Percentiles rank a stretch among this genome's conserved stretches.
phyloP scores from a whole-genome alignment of 2,888 invertebrate genomes.

The Lamellibrachia satsuma region DNA sequence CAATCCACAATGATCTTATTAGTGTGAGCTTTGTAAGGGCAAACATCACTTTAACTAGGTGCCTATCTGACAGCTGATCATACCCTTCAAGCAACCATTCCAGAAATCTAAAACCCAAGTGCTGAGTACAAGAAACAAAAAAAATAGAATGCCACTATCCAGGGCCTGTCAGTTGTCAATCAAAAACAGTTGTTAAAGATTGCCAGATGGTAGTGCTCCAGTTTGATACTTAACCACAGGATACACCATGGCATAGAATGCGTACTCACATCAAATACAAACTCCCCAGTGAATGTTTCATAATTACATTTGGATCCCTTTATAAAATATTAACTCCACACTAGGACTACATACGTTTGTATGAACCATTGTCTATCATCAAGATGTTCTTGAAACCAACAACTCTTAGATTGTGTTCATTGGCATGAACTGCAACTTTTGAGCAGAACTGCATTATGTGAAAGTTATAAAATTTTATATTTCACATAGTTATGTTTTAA shows the following conservation, averaged over 20 bases:
- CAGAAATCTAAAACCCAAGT: neutral
- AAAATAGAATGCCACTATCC: neutral
- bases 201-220: neutral
- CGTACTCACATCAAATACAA: neutral
- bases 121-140: neutral
- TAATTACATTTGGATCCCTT: neutral
- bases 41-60: neutral
- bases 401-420: too few species aligned
- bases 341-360: neutral
- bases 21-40: neutral
- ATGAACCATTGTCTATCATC: neutral
- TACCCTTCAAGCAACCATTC: neutral
- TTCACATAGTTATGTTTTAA: too few species aligned
- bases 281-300: neutral
- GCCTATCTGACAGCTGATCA: neutral
- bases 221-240: neutral
- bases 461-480: too few species aligned
- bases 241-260: neutral
- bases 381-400: neutral
- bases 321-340: neutral
- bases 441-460: too few species aligned
- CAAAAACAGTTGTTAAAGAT: neutral
- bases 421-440: too few species aligned
- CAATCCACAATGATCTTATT: neutral
- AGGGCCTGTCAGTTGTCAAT: neutral